These are phyloP conservation scores for Eledone cirrhosa DNA, from an alignment of 2,888 invertebrate genomes.

Conservation along the genomic window DNA sequence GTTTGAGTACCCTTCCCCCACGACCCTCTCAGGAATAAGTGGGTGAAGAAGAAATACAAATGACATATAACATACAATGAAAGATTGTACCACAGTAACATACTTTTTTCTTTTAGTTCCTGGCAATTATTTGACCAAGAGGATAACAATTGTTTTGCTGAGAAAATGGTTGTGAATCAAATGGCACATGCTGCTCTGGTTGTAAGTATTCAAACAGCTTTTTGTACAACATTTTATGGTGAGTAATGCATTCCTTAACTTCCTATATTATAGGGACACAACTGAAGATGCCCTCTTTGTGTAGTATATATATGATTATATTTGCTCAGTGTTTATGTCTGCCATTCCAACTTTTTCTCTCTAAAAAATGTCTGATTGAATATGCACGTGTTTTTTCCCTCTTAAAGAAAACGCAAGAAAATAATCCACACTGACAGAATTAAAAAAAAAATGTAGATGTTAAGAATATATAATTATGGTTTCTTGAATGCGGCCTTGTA, in stretches of 20 bases:
- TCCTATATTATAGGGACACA: no score
- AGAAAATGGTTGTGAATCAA: conserved; percentile 36
- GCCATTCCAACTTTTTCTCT: neutral
- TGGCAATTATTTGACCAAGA: conserved; percentile 52
- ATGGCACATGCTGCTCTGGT: conserved; percentile 19
- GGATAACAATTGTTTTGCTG: conserved; percentile 50
- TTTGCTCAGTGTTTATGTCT: neutral
- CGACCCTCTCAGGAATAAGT: no score
- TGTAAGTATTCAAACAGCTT: neutral
- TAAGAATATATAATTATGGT: no score
- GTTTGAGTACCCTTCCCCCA: no score
- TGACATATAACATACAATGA: no score
- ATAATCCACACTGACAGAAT: no score
- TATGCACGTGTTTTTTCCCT: no score
- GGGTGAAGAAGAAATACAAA: no score
- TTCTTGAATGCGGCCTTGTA: no score
- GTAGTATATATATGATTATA: neutral
- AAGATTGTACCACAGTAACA: neutral
- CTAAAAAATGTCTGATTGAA: neutral
- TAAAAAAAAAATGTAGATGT: no score
- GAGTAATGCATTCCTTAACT: no score
- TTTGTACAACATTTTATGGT: neutral
- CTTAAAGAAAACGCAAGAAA: no score
- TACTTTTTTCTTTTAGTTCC: conserved; percentile 35
- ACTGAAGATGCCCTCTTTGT: neutral